Conservation (phyloP, 2,888 invertebrate genomes). For the Drosophila birchii region DNA sequence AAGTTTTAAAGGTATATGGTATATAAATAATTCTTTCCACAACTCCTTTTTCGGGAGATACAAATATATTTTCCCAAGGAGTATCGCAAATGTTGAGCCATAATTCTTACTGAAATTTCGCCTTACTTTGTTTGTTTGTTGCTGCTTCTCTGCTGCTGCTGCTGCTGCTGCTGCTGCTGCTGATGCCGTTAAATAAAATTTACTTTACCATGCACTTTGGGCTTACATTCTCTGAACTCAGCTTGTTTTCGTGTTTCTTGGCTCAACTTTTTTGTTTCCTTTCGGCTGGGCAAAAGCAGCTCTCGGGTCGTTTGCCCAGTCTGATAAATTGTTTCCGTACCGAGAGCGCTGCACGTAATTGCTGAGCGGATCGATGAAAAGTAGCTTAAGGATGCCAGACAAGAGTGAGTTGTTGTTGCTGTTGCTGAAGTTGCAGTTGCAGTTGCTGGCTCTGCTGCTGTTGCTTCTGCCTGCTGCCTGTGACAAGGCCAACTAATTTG, state of each 20-base stretch:
- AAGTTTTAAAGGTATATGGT: conserved; percentile 20
- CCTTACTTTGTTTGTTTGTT: conserved; percentile 58
- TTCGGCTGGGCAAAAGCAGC: conserved; percentile 10
- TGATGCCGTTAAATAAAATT: conserved; percentile 65
- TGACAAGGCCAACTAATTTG: conserved; percentile 79
- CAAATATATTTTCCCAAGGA: conserved; percentile 25
- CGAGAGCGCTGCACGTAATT: conserved; percentile 73
- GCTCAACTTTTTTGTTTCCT: conserved; percentile 17
- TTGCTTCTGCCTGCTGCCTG: conserved; percentile 37
- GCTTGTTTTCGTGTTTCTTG: conserved; percentile 34
- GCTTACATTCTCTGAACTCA: conserved; percentile 57
- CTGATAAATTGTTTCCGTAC: conserved; percentile 77
- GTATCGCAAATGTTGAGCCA: conserved; percentile 37
- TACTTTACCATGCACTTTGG: conserved; percentile 75
- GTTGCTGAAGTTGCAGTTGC: conserved; percentile 19
- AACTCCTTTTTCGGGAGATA: not conserved
- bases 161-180: conserved; percentile 20
- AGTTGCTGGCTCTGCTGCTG: conserved; percentile 4
- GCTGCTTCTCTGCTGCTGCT: conserved; percentile 14
- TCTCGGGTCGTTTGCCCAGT: conserved; percentile 70
- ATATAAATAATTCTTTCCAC: too few species aligned
- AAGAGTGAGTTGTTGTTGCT: conserved; percentile 29
- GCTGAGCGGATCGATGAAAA: conserved; percentile 75
- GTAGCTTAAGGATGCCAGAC: conserved; percentile 68
- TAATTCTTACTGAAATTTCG: conserved; percentile 10